These are phyloP conservation scores for Polydrusus tereticollis DNA, from an alignment of 2,888 invertebrate species.

Conservation along the genomic window DNA sequence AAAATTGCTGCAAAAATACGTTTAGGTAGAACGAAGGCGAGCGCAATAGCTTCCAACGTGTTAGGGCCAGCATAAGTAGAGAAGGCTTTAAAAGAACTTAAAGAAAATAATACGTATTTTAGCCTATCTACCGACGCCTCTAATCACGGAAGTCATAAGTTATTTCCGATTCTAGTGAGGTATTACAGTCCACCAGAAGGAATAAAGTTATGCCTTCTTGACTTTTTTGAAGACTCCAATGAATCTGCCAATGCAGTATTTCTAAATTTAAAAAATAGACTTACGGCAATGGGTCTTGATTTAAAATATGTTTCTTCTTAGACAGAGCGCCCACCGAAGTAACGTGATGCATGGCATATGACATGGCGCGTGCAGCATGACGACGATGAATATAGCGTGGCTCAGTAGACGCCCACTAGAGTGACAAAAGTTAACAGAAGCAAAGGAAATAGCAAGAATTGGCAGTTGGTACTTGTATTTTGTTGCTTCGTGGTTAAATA, in stretches of 20 bases:
- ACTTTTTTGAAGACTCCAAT: conserved; percentile 19
- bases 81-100: not conserved
- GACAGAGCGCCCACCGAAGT: too few species aligned
- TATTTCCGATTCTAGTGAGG: not conserved
- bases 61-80: not conserved
- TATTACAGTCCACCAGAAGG: not conserved
- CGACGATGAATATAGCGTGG: too few species aligned
- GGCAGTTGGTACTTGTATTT: not conserved
- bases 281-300: not conserved
- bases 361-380: too few species aligned
- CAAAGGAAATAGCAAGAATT: not conserved
- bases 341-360: too few species aligned
- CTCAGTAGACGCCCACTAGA: not conserved
- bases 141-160: conserved; percentile 1
- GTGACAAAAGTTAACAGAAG: not conserved
- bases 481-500: not conserved
- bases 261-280: conserved; percentile 7
- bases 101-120: not conserved
- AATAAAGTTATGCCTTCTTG: conserved; percentile 11
- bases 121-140: conserved; percentile 3
- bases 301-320: not conserved
- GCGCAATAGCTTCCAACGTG: not conserved
- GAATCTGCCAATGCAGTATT: conserved; percentile 14
- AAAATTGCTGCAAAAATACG: not conserved
- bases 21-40: conserved; percentile 6